Evolutionary conservation across 1,140 invertebrate species (phyloP).

Genomic region (Drosophila pachea): DNA sequence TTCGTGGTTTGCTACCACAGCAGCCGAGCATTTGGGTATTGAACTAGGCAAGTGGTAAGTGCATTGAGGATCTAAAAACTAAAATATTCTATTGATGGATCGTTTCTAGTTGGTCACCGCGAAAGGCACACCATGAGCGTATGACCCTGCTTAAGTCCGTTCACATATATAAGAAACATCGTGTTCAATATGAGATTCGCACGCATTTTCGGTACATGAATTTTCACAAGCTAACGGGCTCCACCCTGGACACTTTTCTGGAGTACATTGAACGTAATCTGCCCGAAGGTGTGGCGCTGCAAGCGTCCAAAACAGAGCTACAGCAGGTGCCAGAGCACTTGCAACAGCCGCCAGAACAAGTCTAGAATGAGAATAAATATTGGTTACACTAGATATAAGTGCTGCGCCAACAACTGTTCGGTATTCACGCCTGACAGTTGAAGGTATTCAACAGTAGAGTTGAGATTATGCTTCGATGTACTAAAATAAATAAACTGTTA

Average conservation of each 20-base stretch:
- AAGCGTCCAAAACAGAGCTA: slow-evolving; percentile 91
- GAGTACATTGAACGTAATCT: slow-evolving; percentile 98
- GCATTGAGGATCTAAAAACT: background rate
- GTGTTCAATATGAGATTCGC: slow-evolving; percentile 96
- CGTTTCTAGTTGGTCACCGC: slow-evolving; percentile 84
- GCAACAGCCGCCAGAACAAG: slow-evolving; percentile 63
- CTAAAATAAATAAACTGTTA: slow-evolving; percentile 33
- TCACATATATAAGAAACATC: slow-evolving; percentile 95
- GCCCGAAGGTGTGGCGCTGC: slow-evolving; percentile 97
- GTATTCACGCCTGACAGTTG: background rate
- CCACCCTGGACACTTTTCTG: slow-evolving; percentile 95
- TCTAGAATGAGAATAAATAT: slow-evolving; percentile 33
- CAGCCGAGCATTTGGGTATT: slow-evolving; percentile 89
- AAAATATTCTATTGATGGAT: background rate
- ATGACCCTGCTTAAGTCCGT: slow-evolving; percentile 92
- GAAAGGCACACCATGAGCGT: slow-evolving; percentile 86
- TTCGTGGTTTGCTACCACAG: slow-evolving; percentile 87
- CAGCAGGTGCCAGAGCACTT: slow-evolving; percentile 81
- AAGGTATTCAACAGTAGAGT: slow-evolving; percentile 5
- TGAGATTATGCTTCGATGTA: slow-evolving; percentile 23
- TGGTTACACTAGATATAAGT: slow-evolving; percentile 34
- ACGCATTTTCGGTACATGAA: slow-evolving; percentile 94
- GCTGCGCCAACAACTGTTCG: background rate
- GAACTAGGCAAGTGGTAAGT: slow-evolving; percentile 86
- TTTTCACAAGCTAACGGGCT: slow-evolving; percentile 92